Evolutionary conservation across 2,113 vertebrate species (phyloP).

Genomic region (Campylomormyrus numenius): DNA sequence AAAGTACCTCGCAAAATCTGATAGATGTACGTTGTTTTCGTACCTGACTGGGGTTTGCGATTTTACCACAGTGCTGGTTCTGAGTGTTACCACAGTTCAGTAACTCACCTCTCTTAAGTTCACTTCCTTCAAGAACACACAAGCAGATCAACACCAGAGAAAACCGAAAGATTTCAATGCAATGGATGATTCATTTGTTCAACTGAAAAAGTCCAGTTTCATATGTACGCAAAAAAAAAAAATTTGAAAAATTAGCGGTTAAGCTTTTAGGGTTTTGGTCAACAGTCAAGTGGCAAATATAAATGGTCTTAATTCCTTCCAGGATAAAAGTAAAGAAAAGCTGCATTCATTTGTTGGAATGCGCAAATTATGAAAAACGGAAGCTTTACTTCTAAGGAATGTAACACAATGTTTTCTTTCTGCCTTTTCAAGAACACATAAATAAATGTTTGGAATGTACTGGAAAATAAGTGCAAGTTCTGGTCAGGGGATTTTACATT

Average conservation of each 20-base stretch:
- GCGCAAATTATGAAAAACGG: neutral
- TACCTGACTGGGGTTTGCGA: slow-evolving; percentile 31
- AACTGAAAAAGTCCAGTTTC: slow-evolving; percentile 3
- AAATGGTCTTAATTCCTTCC: neutral
- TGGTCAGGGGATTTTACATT: neutral
- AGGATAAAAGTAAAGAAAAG: neutral
- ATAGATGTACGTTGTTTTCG: slow-evolving; percentile 26
- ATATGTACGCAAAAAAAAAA: neutral
- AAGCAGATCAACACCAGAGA: neutral
- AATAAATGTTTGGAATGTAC: neutral
- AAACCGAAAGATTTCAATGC: neutral
- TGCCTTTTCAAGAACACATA: slow-evolving; percentile 6
- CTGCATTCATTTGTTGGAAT: slow-evolving; percentile 6
- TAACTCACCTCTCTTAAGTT: slow-evolving; percentile 18
- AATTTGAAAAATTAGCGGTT: neutral
- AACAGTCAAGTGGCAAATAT: neutral
- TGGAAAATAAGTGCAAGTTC: neutral
- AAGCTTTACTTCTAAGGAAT: neutral
- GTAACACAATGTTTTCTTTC: neutral
- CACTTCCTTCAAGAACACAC: slow-evolving; percentile 26
- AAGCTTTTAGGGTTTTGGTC: neutral
- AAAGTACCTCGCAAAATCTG: neutral
- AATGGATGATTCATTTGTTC: neutral
- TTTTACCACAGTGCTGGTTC: slow-evolving; percentile 25
- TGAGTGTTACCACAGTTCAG: slow-evolving; percentile 19